A percentile compares a stretch with the other conserved stretches of the same genome.
Evolutionary conservation across 2,888 invertebrate genomes (phyloP).

Genomic region (Tenthredo amoena): DNA sequence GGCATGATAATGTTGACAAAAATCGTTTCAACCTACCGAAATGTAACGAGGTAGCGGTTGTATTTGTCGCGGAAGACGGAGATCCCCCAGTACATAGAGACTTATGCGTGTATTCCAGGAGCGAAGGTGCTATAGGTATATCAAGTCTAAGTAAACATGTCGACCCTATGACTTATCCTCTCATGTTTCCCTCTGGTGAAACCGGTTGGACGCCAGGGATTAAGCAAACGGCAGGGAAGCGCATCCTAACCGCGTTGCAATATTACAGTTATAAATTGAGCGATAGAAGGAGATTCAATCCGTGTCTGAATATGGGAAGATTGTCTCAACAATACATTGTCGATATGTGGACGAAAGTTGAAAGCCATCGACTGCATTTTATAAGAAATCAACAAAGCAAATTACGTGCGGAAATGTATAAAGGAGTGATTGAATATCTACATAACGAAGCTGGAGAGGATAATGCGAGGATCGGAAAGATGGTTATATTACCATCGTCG

Average conservation of each 20-base stretch:
- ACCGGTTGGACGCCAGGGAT: neutral
- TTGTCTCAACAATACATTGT: conserved; percentile 54
- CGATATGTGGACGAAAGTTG: conserved; percentile 52
- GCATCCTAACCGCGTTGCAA: conserved; percentile 52
- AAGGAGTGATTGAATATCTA: conserved; percentile 63
- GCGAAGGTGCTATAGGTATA: too few species aligned
- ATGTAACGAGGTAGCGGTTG: neutral
- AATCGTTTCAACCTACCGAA: too few species aligned
- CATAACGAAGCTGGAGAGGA: conserved; percentile 57
- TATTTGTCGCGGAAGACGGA: too few species aligned
- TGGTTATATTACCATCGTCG: conserved; percentile 69
- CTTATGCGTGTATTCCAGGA: too few species aligned
- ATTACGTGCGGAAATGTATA: conserved; percentile 56
- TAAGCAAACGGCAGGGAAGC: conserved; percentile 7
- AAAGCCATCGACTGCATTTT: too few species aligned
- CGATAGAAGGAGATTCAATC: conserved; percentile 46
- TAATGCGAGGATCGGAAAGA: conserved; percentile 61
- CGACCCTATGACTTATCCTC: conserved; percentile 2
- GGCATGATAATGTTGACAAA: neutral
- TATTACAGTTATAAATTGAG: conserved; percentile 53
- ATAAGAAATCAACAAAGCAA: conserved; percentile 49
- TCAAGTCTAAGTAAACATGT: too few species aligned
- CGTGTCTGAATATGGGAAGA: conserved; percentile 37
- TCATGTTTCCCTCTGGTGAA: neutral
- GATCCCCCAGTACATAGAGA: too few species aligned